phyloP scores from a whole-genome alignment of 1,140 invertebrate species.

The Saccostrea echinata region DNA sequence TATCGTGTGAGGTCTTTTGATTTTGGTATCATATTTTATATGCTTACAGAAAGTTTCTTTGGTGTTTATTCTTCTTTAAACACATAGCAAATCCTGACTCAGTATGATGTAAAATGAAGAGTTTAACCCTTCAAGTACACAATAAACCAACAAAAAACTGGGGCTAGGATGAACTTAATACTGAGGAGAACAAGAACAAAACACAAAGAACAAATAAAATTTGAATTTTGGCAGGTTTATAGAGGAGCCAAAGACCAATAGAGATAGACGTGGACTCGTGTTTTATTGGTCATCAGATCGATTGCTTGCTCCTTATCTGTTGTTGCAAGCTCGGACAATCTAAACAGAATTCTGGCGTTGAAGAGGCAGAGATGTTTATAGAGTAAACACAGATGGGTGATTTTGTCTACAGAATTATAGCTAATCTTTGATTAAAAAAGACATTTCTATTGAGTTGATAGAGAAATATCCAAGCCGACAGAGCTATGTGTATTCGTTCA shows the following conservation, averaged over 20 bases:
- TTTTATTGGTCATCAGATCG: conserved; percentile 15
- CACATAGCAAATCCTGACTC: not conserved
- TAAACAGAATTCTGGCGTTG: not conserved
- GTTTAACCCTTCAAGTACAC: not conserved
- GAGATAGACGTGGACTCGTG: not conserved
- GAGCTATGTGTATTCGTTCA: not conserved
- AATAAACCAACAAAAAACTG: not conserved
- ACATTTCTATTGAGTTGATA: not conserved
- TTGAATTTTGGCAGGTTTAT: conserved; percentile 14
- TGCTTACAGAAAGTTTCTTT: not conserved
- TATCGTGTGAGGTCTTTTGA: not conserved
- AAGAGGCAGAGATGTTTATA: not conserved
- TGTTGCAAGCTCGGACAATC: conserved; percentile 18
- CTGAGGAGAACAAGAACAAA: not conserved
- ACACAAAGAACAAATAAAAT: not conserved
- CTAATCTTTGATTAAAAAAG: not conserved
- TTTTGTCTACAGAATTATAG: not conserved
- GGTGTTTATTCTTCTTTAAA: not conserved
- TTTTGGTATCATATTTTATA: not conserved
- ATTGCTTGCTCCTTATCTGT: not conserved
- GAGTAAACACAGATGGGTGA: conserved; percentile 26
- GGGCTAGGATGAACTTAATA: not conserved
- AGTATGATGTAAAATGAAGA: not conserved
- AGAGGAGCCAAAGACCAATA: not conserved
- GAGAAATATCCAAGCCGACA: not conserved